Conservation (phyloP, 2,113 vertebrate species). For the Orycteropus afer region DNA sequence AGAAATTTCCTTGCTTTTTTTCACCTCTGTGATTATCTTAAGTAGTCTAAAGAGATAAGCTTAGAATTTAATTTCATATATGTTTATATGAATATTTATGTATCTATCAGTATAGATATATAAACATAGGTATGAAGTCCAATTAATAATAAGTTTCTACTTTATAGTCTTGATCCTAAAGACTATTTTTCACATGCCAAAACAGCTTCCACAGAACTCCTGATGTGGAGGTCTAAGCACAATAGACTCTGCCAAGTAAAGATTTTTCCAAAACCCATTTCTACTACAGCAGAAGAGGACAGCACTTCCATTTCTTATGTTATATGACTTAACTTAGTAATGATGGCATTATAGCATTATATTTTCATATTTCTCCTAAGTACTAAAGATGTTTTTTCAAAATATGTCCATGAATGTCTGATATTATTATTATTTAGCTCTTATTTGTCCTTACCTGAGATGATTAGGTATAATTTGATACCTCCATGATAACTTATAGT, state of each 20-base stretch:
- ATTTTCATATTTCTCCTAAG: neutral
- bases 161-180: neutral
- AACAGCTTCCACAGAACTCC: neutral
- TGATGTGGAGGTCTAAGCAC: neutral
- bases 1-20: neutral
- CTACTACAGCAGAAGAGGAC: no score
- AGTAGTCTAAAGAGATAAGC: neutral
- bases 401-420: neutral
- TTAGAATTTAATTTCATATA: neutral
- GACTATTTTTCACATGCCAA: neutral
- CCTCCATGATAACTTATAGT: neutral
- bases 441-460: neutral
- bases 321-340: neutral
- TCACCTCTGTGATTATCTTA: neutral
- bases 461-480: no score
- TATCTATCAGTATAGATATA: no score
- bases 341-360: neutral
- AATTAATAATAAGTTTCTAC: neutral
- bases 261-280: neutral
- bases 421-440: neutral
- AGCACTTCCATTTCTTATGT: neutral
- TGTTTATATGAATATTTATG: neutral
- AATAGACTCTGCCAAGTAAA: neutral
- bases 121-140: no score
- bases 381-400: neutral